Conservation (phyloP, 2,113 vertebrate genomes). For the Lagenorhynchus albirostris region DNA sequence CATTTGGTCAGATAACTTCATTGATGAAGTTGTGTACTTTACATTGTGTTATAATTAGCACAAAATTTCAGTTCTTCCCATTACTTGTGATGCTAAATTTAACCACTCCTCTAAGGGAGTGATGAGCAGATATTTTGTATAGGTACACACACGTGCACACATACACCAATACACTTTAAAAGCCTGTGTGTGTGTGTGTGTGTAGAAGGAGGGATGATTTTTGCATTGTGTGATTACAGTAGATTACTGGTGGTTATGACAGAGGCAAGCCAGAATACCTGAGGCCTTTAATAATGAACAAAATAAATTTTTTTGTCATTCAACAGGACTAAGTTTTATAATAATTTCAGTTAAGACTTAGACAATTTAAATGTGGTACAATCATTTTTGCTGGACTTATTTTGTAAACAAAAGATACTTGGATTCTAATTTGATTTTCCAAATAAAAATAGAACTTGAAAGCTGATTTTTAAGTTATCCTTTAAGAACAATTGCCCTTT, state of each 20-base stretch:
- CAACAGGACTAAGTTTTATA: not conserved
- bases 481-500: constrained; percentile 44
- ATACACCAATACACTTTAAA: not conserved
- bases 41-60: not conserved
- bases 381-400: not conserved
- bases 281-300: not conserved
- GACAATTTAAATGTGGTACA: not conserved
- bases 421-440: constrained; percentile 43
- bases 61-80: not conserved
- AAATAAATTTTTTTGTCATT: not conserved
- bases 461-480: constrained; percentile 17
- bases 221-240: not conserved
- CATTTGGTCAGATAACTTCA: not conserved
- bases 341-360: constrained; percentile 23
- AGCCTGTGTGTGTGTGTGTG: not conserved
- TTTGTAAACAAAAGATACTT: constrained; percentile 8
- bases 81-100: not conserved
- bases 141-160: not conserved
- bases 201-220: not conserved
- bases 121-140: not conserved
- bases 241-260: not conserved
- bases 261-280: not conserved
- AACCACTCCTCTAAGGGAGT: not conserved
- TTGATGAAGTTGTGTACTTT: not conserved
- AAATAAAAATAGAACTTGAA: constrained; percentile 57